These are phyloP conservation scores for Achlya flavicornis DNA, from an alignment of 2,888 invertebrate genomes.

Conservation along the genomic window DNA sequence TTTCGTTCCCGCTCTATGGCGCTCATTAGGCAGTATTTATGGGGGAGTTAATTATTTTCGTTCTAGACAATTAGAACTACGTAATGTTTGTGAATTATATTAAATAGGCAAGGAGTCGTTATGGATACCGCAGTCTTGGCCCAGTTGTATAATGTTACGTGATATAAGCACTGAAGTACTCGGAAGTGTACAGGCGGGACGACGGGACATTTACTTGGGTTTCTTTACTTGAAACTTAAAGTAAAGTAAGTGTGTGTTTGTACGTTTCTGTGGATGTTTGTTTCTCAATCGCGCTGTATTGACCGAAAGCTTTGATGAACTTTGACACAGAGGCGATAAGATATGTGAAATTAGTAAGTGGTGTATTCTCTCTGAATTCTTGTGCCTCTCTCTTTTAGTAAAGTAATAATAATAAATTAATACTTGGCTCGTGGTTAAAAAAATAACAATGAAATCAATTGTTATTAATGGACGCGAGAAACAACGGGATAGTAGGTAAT, in stretches of 20 bases:
- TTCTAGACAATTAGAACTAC: conserved; percentile 20
- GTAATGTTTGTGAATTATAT: conserved; percentile 10
- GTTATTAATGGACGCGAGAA: too few relatives aligned
- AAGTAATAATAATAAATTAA: too few relatives aligned
- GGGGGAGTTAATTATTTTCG: conserved; percentile 27
- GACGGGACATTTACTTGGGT: background rate
- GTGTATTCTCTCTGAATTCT: too few relatives aligned
- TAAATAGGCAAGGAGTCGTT: conserved; percentile 4
- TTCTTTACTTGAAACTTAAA: background rate
- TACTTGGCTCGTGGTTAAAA: too few relatives aligned
- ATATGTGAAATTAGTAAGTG: too few relatives aligned
- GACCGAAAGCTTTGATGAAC: too few relatives aligned
- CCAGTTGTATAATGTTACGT: conserved; percentile 1
- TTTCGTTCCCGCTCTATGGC: conserved; percentile 36
- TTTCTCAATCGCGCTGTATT: too few relatives aligned
- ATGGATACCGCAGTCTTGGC: background rate
- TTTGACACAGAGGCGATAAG: too few relatives aligned
- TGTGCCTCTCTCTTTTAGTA: too few relatives aligned
- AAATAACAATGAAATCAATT: too few relatives aligned
- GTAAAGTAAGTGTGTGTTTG: background rate
- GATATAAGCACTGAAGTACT: background rate
- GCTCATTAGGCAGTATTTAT: conserved; percentile 37
- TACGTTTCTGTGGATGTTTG: too few relatives aligned
- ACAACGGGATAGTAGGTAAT: too few relatives aligned
- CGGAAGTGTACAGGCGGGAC: background rate